Conservation (phyloP, 2,888 invertebrate species). For the Pedicia rivosa region DNA sequence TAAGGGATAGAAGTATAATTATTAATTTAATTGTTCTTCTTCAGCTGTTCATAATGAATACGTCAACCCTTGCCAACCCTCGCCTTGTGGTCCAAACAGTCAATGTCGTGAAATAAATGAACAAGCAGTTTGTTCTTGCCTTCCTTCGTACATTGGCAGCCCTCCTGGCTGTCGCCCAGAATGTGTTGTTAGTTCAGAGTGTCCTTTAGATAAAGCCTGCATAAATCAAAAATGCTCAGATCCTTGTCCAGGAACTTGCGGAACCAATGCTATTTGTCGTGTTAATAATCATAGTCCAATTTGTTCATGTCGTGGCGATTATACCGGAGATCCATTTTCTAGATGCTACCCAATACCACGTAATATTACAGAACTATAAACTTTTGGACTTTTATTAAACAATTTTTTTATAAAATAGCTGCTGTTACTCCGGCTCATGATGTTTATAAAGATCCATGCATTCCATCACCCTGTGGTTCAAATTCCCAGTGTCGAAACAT, state of each 20-base stretch:
- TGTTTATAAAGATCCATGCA: conserved; percentile 38
- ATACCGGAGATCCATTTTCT: conserved; percentile 61
- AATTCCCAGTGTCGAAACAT: conserved; percentile 41
- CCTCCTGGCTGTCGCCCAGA: conserved; percentile 60
- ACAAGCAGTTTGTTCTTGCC: conserved; percentile 45
- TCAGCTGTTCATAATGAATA: conserved; percentile 18
- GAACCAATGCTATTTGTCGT: conserved; percentile 49
- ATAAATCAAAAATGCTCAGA: conserved; percentile 46
- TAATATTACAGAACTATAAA: conserved; percentile 17
- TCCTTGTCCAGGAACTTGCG: conserved; percentile 45
- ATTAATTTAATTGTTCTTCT: conserved; percentile 32
- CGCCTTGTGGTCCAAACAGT: conserved; percentile 51
- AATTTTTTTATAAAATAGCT: neutral
- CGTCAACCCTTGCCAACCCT: conserved; percentile 39
- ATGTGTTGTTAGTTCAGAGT: conserved; percentile 48
- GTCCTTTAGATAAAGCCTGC: conserved; percentile 43
- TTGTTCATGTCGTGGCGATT: conserved; percentile 52
- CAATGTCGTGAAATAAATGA: conserved; percentile 43
- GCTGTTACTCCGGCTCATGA: conserved; percentile 12
- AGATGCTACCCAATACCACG: conserved; percentile 37
- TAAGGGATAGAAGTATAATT: neutral
- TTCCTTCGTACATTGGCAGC: conserved; percentile 39
- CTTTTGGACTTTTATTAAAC: neutral
- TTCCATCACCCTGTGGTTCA: conserved; percentile 48
- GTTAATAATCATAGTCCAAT: conserved; percentile 65